Evolutionary conservation across 2,113 vertebrate genomes (phyloP).

Genomic region (Amphilophus citrinellus): DNA sequence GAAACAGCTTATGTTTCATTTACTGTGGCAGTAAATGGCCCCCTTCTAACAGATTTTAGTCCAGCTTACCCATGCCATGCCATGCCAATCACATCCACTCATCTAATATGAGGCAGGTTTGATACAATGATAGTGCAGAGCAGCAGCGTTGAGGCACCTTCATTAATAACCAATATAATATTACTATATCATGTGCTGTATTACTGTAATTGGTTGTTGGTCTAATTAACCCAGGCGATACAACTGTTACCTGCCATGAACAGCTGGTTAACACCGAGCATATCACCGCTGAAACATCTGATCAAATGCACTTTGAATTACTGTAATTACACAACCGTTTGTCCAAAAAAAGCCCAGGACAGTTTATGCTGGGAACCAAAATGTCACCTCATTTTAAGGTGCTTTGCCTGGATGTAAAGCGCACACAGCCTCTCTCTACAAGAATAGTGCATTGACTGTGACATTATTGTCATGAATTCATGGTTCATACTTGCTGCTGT

Average conservation of each 20-base stretch:
- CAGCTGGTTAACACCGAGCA: too few species aligned
- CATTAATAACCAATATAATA: background rate
- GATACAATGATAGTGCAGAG: background rate
- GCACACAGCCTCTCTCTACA: too few species aligned
- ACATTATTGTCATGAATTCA: background rate
- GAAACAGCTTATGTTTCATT: background rate
- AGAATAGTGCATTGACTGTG: too few species aligned
- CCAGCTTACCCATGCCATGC: rapidly evolving
- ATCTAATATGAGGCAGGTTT: background rate
- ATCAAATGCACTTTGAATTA: too few species aligned
- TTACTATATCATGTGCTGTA: background rate
- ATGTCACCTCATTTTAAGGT: too few species aligned
- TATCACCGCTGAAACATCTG: too few species aligned
- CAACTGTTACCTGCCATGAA: too few species aligned
- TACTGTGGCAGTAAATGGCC: rapidly evolving
- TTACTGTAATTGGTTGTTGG: background rate
- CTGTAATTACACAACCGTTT: too few species aligned
- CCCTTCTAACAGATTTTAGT: background rate
- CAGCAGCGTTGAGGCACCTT: background rate
- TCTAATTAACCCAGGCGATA: background rate
- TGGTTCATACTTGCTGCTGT: slow-evolving; percentile 92
- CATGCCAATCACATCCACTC: background rate
- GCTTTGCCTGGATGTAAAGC: too few species aligned
- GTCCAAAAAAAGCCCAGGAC: too few species aligned
- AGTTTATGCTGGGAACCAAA: too few species aligned